A percentile compares a stretch with the other conserved stretches of the same genome.
Conservation (phyloP, 2,113 vertebrate genomes). For the Dasyprocta punctata region DNA sequence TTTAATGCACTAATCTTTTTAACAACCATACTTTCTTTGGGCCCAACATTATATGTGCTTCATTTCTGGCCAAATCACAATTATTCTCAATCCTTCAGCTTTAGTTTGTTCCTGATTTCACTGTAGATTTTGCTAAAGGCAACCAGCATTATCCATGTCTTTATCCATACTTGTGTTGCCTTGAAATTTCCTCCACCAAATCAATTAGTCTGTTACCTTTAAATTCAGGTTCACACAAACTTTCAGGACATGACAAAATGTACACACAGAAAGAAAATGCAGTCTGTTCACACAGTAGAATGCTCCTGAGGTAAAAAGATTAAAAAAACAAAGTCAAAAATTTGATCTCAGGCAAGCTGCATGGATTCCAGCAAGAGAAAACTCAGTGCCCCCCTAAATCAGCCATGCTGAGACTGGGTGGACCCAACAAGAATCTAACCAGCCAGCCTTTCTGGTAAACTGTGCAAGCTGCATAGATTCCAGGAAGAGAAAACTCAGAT, state of each 20-base stretch:
- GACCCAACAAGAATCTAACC: too few relatives aligned
- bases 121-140: neutral
- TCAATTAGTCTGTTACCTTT: neutral
- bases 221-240: neutral
- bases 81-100: neutral
- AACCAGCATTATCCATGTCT: neutral
- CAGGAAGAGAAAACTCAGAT: too few relatives aligned
- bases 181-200: neutral
- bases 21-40: neutral
- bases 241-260: neutral
- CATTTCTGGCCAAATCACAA: neutral
- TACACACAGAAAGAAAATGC: too few relatives aligned
- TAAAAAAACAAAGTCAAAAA: too few relatives aligned
- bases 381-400: too few relatives aligned
- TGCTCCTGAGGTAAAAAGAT: too few relatives aligned
- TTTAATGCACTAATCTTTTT: neutral
- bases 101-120: neutral
- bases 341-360: too few relatives aligned
- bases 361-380: too few relatives aligned
- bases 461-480: too few relatives aligned
- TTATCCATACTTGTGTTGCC: neutral
- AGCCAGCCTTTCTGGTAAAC: too few relatives aligned
- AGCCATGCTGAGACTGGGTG: too few relatives aligned
- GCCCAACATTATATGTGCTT: neutral
- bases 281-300: too few relatives aligned